Evolutionary conservation across 1,140 invertebrate species (phyloP), one percentile per base, ranked within the genome.

Genomic region (Drosophila carrolli): DNA sequence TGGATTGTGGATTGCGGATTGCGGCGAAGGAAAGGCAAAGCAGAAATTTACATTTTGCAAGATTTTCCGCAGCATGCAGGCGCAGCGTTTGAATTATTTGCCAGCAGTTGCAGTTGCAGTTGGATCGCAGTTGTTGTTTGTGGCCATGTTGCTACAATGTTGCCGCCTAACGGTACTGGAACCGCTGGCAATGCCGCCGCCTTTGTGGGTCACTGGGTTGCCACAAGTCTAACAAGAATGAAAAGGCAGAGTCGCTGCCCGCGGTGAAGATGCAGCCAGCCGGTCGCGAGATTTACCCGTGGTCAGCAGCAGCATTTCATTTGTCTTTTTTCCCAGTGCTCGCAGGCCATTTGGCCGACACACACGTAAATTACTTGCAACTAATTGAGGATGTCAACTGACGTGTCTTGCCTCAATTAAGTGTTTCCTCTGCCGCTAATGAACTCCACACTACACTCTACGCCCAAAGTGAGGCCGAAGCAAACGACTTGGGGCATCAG

Each of bases 311-410:
- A 13, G 27, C 16, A 27, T 60, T 60, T 63, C 19, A 57, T 62
- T 62, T 47, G 38, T 41, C 9, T 57, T 23, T 35, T 60, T 48
- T 40, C 13, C 40, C 7, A 19, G 14, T 65, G 40, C 59, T 72
- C 58, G 32, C 13, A 77, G 61, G 59, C 40, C 54, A 66, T 75
- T 75, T 68, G 57, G 72, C 65, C 61, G 58, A 19, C 60, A 63
- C 72, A 76, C 72, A 76, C 81, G 63, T 84, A 78, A 89, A 89
- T 84, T 80, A 71, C 73, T 74, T 84, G 72, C 84, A 89, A 81
- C 84, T 84, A 84, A 90, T 89, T 89, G 84, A 89, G 85, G 84
- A 89, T 89, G 84, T 89, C 85, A 88, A 81, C 84, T 78, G 68
- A 89, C 80, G 68, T 80, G 84, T 77, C 65, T 84, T 73, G 61